Percentiles rank a stretch among this genome's conserved stretches.
phyloP scores from a whole-genome alignment of 2,888 invertebrate genomes.

The Eurois occulta region DNA sequence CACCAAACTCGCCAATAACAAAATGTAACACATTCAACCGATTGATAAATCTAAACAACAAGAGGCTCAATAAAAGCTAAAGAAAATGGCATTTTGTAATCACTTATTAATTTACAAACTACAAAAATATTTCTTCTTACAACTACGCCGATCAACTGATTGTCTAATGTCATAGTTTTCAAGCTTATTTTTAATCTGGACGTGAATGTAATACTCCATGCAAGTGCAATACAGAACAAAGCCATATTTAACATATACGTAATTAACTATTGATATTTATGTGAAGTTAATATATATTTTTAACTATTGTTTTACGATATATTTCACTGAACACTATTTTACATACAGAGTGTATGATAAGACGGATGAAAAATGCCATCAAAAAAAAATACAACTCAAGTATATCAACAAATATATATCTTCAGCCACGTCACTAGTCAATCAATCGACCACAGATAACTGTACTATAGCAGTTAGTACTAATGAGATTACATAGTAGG shows the following conservation, averaged over 20 bases:
- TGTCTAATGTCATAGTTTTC: slow-evolving; percentile 63
- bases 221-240: slow-evolving; percentile 19
- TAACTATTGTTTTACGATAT: slow-evolving; percentile 7
- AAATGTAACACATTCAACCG: slow-evolving; percentile 67
- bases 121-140: slow-evolving; percentile 81
- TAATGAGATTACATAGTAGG: slow-evolving; percentile 73
- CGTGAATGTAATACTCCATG: slow-evolving; percentile 22
- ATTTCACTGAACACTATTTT: slow-evolving; percentile 37
- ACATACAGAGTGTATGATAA: slow-evolving; percentile 3
- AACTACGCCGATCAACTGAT: slow-evolving; percentile 72
- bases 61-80: slow-evolving; percentile 85
- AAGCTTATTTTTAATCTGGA: slow-evolving; percentile 24
- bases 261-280: not conserved
- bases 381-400: slow-evolving; percentile 35
- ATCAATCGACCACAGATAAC: slow-evolving; percentile 63
- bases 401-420: slow-evolving; percentile 41
- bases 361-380: slow-evolving; percentile 31
- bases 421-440: slow-evolving; percentile 52
- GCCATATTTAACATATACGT: slow-evolving; percentile 2
- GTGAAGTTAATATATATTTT: not conserved
- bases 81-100: slow-evolving; percentile 83
- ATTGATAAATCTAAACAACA: slow-evolving; percentile 73
- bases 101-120: slow-evolving; percentile 79
- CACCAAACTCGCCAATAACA: slow-evolving; percentile 62
- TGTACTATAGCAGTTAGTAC: slow-evolving; percentile 59